These are phyloP conservation scores for Drosophila virilis DNA, from an alignment of 1,140 invertebrate genomes.

Conservation along the genomic window DNA sequence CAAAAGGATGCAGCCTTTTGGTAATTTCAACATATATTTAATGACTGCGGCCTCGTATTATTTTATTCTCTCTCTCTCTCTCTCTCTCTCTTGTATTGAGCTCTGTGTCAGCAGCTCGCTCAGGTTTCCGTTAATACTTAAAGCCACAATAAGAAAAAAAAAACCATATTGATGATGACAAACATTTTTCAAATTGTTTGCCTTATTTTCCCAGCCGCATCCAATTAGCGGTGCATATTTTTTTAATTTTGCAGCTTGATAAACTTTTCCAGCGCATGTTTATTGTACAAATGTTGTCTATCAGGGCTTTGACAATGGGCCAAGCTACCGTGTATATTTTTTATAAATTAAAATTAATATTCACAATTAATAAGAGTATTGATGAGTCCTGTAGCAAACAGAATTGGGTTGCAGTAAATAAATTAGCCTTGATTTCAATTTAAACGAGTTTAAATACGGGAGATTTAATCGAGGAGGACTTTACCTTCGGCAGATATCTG, in stretches of 20 bases:
- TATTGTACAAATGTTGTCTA: background rate
- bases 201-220: conserved; percentile 6
- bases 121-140: background rate
- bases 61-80: background rate
- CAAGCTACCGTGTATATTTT: no score
- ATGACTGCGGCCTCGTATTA: conserved; percentile 21
- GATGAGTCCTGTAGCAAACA: no score
- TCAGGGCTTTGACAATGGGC: no score
- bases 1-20: conserved; percentile 11
- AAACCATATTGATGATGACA: background rate
- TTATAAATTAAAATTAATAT: no score
- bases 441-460: no score
- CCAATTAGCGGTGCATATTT: background rate
- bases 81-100: background rate
- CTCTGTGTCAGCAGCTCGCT: background rate
- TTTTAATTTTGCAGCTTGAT: background rate
- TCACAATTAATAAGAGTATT: no score
- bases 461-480: no score
- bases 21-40: conserved; percentile 20
- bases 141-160: background rate
- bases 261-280: conserved; percentile 5
- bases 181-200: conserved; percentile 11
- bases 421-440: no score
- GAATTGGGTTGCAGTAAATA: no score
- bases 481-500: no score